Evolutionary conservation across 2,113 vertebrate species (phyloP).

Genomic region (Kobus ellipsiprymnus): DNA sequence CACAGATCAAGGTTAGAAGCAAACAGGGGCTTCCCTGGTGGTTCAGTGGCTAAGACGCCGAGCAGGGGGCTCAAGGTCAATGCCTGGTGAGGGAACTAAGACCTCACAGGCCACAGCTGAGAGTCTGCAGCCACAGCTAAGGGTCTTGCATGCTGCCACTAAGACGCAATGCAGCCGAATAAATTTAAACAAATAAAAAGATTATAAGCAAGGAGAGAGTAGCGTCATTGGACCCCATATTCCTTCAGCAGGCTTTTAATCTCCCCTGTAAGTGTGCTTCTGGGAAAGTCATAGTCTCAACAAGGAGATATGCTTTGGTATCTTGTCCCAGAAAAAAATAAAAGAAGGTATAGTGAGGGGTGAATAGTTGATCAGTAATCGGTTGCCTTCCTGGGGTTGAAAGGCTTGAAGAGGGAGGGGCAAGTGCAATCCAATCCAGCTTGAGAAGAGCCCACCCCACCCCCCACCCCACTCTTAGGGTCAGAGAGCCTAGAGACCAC

Average conservation of each 20-base stretch:
- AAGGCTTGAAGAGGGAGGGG: neutral
- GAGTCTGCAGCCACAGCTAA: neutral
- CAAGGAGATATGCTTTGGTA: neutral
- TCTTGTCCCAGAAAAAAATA: neutral
- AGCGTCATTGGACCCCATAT: accelerated
- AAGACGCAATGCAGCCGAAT: neutral
- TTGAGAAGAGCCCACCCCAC: neutral
- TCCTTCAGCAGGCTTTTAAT: neutral
- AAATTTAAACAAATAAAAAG: neutral
- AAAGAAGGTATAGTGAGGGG: accelerated
- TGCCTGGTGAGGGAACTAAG: neutral
- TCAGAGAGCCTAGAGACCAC: too few relatives aligned
- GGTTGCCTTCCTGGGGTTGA: neutral
- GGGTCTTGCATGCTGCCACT: neutral
- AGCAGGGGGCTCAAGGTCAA: neutral
- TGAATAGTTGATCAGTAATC: neutral
- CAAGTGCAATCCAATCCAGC: neutral
- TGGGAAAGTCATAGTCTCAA: neutral
- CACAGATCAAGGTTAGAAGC: neutral
- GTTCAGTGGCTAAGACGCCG: neutral
- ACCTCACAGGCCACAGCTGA: neutral
- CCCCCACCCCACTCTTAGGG: neutral
- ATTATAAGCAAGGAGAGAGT: neutral
- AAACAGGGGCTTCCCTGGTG: neutral
- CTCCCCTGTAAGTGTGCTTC: neutral